Evolutionary conservation across 2,113 vertebrate species (phyloP), one percentile per base, ranked within the genome.

Genomic region (Oncorhynchus keta): DNA sequence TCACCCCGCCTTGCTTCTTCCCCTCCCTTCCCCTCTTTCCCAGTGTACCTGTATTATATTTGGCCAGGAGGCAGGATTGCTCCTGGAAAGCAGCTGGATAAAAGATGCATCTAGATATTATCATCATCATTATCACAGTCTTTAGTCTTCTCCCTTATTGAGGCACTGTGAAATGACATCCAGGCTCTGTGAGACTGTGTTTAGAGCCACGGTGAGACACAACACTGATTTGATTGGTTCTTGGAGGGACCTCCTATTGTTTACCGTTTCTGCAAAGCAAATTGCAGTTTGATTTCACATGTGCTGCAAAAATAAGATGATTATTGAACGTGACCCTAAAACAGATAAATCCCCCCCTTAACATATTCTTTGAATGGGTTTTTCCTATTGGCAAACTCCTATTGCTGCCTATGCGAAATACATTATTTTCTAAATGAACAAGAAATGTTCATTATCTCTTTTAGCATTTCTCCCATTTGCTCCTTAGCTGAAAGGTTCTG

Each of bases 201-300:
- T 88, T 86, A 79, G 13, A 83, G 66, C 81, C 83, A 72, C 79
- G 45, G 78, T 62, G 74, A 81, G 61, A 79, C 75, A 80, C 72
- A 79, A 70, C 66, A 76, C 51, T 82, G 75, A 81, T 82, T 85
- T 80, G 79, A 86, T 85, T 78, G 74, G 26, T 18, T 65, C 70
- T 71, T n/a, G 70, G 70, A 79, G 70, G n/a, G 55, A 61, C 73
- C 67, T 82, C 76, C 72, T 76, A 74, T 80, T 77, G 79, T 82
- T 84, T 73, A 76, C 66, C 61, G 72, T 76, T 84, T 76, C 59
- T 49, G 68, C 74, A 67, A 68, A 68, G 73, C 79, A 28, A 72
- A 79, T 26, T 74, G 62, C 39, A 68, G 24, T 45, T 68, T n/a
- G 39, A 70, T 68, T 70, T 32, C 62, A 66, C 45, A 55, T 74